Evolutionary conservation across 2,113 vertebrate species (phyloP), one percentile per base, ranked within the genome.

Genomic region (Psittacara wagleri): DNA sequence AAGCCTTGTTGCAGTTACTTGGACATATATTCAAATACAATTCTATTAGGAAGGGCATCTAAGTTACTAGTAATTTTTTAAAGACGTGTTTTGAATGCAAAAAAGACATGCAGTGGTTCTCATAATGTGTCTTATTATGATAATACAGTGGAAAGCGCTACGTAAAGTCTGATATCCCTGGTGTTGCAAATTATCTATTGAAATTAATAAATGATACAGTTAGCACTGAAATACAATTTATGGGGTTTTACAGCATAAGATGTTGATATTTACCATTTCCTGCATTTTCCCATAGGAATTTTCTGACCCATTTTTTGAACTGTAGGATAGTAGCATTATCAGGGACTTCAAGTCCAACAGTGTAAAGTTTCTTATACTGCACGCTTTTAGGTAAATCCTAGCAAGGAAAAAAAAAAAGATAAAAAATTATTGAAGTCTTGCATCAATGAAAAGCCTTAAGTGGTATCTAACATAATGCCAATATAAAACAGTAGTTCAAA

Each of bases 261-360:
- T 78, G 49, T 19, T 86, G 55, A 81, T 95, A 97, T 89, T 97
- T 97, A 98, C 98, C 97, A 88, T 98, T 98, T 93, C 94, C 95
- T 16, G 95, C 92, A 96, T 98, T 98, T 95, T 97, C 96, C 97
- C 97, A 98, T 23, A 98, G 92, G 93, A 98, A 98, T 76, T 97
- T 98, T 96, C 97, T 97, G 85, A 98, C 97, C 77, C 96, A 97
- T 87, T 98, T 97, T 96, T 98, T 98, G 96, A 98, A 98, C 64
- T 97, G 98, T 39, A 98, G 96, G 81, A 98, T 98, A 94, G 98
- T 98, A 91, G 94, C 92, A 90, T 98, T 97, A 96, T 98, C 97
- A 8, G 98, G 98, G 37, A 98, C 97, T 97, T 98, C 97, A 79
- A 97, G 95, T 61, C 98, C 98, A 91, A 98, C 83, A 72, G 98